Evolutionary conservation across 1,140 invertebrate genomes (phyloP).

Genomic region (Pemphigus obesinymphae): DNA sequence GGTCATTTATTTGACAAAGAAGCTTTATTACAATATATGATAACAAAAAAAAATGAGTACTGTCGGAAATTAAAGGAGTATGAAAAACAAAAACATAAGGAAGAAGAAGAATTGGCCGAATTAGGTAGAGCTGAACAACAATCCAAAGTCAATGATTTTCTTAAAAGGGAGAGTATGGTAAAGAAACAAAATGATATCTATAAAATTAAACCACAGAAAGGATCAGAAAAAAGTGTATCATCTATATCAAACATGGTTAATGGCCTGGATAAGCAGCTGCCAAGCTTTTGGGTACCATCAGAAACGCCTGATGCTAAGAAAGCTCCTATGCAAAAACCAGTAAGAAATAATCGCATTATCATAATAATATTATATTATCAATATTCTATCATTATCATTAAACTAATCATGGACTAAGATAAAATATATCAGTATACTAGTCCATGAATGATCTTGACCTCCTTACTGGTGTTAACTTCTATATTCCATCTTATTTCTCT

Average conservation of each 20-base stretch:
- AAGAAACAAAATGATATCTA: conserved; percentile 36
- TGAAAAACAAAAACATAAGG: conserved; percentile 78
- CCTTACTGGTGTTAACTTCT: too few relatives aligned
- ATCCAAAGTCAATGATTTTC: conserved; percentile 68
- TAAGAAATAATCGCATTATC: conserved; percentile 53
- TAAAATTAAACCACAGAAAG: conserved; percentile 27
- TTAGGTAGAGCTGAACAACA: conserved; percentile 65
- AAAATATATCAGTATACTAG: too few relatives aligned
- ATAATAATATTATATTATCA: conserved; percentile 3
- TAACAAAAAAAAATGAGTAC: conserved; percentile 92
- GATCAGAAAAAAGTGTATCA: conserved; percentile 42
- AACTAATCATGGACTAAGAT: not conserved
- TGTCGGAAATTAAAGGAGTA: conserved; percentile 86
- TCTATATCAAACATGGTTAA: conserved; percentile 75
- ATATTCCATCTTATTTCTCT: too few relatives aligned
- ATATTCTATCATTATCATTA: not conserved
- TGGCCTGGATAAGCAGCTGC: conserved; percentile 68
- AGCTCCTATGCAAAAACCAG: conserved; percentile 73
- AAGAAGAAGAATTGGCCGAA: conserved; percentile 62
- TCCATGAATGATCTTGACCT: too few relatives aligned
- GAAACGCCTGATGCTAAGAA: conserved; percentile 81
- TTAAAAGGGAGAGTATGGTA: conserved; percentile 71
- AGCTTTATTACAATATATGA: conserved; percentile 91
- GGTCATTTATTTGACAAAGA: conserved; percentile 97
- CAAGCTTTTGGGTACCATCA: conserved; percentile 96